phyloP scores from a whole-genome alignment of 2,888 invertebrate genomes.

The Ernsta delagoae region DNA sequence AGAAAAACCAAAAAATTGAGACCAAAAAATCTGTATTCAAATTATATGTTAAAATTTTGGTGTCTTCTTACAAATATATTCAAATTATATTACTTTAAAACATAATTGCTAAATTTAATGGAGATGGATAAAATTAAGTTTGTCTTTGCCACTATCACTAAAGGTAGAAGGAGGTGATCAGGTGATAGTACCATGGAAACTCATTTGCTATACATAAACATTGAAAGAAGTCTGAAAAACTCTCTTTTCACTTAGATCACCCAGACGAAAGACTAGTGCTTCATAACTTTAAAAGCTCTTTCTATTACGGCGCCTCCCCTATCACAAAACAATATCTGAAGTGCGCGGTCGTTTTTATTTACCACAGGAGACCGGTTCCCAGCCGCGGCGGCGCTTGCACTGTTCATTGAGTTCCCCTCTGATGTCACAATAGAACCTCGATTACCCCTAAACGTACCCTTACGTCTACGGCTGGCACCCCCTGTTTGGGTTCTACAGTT shows the following conservation, averaged over 20 bases:
- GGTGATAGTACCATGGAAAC: too few relatives aligned
- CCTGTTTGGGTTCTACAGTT: conserved; percentile 9
- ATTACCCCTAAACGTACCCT: conserved; percentile 30
- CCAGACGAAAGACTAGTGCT: background rate
- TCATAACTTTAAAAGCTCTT: conserved; percentile 27
- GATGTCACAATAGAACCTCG: conserved; percentile 25
- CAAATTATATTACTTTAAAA: too few relatives aligned
- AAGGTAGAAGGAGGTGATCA: too few relatives aligned
- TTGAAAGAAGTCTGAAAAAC: too few relatives aligned
- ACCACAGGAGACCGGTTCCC: conserved; percentile 24
- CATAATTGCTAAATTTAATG: too few relatives aligned
- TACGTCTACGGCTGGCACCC: conserved; percentile 25
- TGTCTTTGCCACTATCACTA: too few relatives aligned
- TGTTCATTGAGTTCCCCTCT: conserved; percentile 19
- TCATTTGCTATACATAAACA: too few relatives aligned
- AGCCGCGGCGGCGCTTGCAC: conserved; percentile 12
- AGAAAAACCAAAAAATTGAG: too few relatives aligned
- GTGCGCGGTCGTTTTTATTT: conserved; percentile 17
- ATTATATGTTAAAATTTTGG: too few relatives aligned
- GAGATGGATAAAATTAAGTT: too few relatives aligned
- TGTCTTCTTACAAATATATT: too few relatives aligned
- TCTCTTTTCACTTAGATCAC: conserved; percentile 2
- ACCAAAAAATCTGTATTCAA: too few relatives aligned
- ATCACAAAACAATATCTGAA: conserved; percentile 26
- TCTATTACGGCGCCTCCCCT: conserved; percentile 13